Base-by-base conservation (phyloP, 2,113 vertebrate species). In the Semnornis frantzii region DNA sequence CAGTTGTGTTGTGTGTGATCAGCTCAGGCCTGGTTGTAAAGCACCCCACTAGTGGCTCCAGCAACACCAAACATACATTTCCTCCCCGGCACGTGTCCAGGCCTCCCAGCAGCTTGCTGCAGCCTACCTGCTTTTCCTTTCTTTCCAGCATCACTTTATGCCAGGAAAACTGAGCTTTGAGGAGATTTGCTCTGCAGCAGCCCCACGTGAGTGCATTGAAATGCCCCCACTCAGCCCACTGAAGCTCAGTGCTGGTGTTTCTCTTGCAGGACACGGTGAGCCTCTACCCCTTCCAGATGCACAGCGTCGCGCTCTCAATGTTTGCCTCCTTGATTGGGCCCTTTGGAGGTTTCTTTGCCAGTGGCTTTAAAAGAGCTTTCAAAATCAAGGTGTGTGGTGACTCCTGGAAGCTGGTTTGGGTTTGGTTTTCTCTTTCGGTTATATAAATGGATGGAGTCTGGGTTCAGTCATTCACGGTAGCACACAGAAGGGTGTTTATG, bases 321-420 rank as follows among this genome's bases (percentile, higher is more conserved):
- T 99, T 99, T 62, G 99, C 97, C 3, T 99, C 99, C 1, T 97
- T 99, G 93, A 99, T 99, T 69, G 99, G 99, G 6, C 99, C 99
- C 1, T 99, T 99, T 12, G 99, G 99, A 59, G 99, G 99, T n/a
- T 99, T 99, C 96, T 99, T 99, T 16, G 99, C 99, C 77, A 99
- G 99, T 72, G 99, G 99, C 83, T 99, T 99, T 96, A 99, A 99
- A 98, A 97, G 99, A 97, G 99, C 99, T 70, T 99, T 99, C 93
- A 99, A 99, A 98, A 99, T 99, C 87, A 99, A 99, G 98, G 99
- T 99, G 63, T 75, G 94, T 93, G 28, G 39, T 30, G 25, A 28
- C 27, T 69, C 28, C 58, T 62, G 15, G 50, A 19, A 78, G 31
- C 30, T 10, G 3, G 2, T 44, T 69, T 83, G 39, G 48, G 8